phyloP scores from a whole-genome alignment of 2,797 vertebrate genomes.

The Semotilus atromaculatus region DNA sequence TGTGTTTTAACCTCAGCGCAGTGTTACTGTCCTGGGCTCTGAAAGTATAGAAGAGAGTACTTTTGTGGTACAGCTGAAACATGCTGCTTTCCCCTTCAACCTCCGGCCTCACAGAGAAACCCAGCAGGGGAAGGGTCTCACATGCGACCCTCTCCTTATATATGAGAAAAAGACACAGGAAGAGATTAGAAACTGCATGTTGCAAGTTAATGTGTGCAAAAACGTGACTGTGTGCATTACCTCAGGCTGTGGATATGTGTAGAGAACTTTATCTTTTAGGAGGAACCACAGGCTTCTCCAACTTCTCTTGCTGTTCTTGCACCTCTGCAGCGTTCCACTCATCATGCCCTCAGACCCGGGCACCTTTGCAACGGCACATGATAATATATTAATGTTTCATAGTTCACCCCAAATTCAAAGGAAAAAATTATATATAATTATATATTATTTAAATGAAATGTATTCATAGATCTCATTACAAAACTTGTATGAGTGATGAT shows the following conservation, averaged over 20 bases:
- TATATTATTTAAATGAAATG: not conserved
- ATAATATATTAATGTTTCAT: not conserved
- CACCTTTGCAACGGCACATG: conserved; percentile 68
- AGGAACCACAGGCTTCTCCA: conserved; percentile 99
- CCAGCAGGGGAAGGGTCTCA: conserved; percentile 93
- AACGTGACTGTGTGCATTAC: conserved; percentile 73
- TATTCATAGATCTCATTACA: too few relatives aligned
- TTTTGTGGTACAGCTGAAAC: conserved; percentile 98
- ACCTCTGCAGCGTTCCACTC: conserved; percentile 90
- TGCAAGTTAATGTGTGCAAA: conserved; percentile 37
- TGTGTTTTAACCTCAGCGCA: conserved; percentile 86
- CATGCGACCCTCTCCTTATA: conserved; percentile 89
- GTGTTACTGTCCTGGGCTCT: conserved; percentile 87
- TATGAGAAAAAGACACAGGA: not conserved
- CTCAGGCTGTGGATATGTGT: conserved; percentile 92
- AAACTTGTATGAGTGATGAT: too few relatives aligned
- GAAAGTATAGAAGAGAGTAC: conserved; percentile 94
- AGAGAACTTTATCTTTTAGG: conserved; percentile 99
- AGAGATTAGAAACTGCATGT: not conserved
- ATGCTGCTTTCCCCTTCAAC: conserved; percentile 78
- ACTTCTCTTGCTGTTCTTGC: conserved; percentile 89
- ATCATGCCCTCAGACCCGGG: conserved; percentile 83
- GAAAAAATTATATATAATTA: not conserved
- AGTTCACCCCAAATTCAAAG: not conserved
- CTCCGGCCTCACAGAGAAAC: conserved; percentile 89